Evolutionary conservation across 2,888 invertebrate species (phyloP).

Genomic region (Drosophila rellima): DNA sequence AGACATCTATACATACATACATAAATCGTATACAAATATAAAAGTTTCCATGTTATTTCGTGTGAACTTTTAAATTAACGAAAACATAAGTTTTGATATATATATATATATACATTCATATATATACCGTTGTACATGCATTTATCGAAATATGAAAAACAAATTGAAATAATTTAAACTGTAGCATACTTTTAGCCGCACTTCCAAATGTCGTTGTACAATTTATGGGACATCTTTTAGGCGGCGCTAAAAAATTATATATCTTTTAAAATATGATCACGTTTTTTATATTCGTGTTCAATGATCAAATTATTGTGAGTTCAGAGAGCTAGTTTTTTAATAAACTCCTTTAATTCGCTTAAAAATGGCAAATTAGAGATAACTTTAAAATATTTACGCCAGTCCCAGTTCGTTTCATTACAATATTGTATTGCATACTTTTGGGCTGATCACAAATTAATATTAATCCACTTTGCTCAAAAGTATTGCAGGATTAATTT

Average conservation of each 20-base stretch:
- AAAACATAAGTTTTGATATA: neutral
- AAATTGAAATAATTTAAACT: neutral
- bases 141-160: neutral
- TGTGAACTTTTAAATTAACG: neutral
- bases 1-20: neutral
- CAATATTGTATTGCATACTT: neutral
- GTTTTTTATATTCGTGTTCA: no score
- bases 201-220: neutral
- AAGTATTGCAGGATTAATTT: neutral
- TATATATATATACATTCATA: neutral
- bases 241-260: neutral
- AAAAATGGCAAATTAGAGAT: no score
- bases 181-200: conserved; percentile 13
- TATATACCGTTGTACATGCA: neutral
- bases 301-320: no score
- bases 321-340: no score
- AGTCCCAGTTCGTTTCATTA: no score
- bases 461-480: neutral
- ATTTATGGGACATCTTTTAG: neutral
- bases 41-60: neutral
- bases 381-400: no score
- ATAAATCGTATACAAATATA: neutral
- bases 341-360: no score
- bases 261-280: no score
- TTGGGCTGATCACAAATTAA: neutral